A percentile compares a stretch with the other conserved stretches of the same genome.
Evolutionary conservation across 2,888 invertebrate genomes (phyloP).

Genomic region (Pheosia tremula): DNA sequence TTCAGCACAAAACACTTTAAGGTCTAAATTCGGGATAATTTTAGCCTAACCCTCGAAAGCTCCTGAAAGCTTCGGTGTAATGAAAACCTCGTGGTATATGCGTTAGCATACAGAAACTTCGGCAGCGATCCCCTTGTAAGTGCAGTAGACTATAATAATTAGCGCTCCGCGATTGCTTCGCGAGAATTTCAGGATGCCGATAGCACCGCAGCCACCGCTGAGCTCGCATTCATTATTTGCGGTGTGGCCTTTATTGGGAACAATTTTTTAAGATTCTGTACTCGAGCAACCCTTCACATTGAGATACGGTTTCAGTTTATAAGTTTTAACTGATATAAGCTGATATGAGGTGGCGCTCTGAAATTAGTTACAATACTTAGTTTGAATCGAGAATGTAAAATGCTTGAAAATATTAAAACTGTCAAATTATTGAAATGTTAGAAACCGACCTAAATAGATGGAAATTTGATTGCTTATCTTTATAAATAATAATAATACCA

Average conservation of each 20-base stretch:
- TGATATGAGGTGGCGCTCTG: no score
- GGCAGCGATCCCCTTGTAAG: constrained; percentile 54
- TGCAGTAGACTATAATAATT: constrained; percentile 79
- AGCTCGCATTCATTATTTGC: background rate
- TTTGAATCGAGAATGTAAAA: no score
- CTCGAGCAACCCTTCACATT: no score
- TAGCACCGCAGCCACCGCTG: constrained; percentile 5
- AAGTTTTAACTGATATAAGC: no score
- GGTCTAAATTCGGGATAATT: background rate
- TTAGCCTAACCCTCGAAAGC: constrained; percentile 17
- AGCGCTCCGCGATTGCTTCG: constrained; percentile 59
- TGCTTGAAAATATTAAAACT: no score
- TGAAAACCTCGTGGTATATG: constrained; percentile 36
- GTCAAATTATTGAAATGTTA: no score
- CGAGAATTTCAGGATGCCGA: constrained; percentile 14
- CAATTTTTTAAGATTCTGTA: background rate
- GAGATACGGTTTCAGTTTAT: no score
- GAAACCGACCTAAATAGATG: no score
- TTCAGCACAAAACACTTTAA: background rate
- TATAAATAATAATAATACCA: no score
- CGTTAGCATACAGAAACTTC: constrained; percentile 23
- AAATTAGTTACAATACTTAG: no score
- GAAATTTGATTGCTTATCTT: no score
- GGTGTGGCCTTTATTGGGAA: background rate
- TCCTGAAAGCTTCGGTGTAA: constrained; percentile 28